phyloP scores from a whole-genome alignment of 2,797 vertebrate genomes.

The Masticophis lateralis region DNA sequence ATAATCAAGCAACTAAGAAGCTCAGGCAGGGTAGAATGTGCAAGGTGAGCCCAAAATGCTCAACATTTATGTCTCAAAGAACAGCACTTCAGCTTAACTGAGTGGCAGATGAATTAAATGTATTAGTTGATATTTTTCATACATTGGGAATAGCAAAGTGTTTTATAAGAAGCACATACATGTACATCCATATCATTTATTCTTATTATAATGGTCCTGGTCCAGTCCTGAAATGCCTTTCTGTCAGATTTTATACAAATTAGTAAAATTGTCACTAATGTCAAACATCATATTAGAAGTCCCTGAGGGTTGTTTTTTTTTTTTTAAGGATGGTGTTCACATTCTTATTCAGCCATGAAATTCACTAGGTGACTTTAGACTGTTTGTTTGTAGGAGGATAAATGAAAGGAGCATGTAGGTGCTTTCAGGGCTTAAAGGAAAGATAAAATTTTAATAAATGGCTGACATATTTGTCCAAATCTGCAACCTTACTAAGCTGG shows the following conservation, averaged over 20 bases:
- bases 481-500: not conserved
- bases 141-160: not conserved
- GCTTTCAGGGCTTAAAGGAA: not conserved
- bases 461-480: not conserved
- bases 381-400: not conserved
- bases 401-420: not conserved
- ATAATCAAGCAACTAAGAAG: not conserved
- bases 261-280: not conserved
- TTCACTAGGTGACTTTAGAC: not conserved
- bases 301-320: not conserved
- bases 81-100: not conserved
- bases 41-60: not conserved
- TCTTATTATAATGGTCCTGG: not conserved
- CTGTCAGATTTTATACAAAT: not conserved
- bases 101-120: not conserved
- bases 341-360: not conserved
- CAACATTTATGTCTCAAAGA: not conserved
- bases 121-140: not conserved
- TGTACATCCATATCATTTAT: not conserved
- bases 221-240: not conserved
- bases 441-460: not conserved
- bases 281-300: not conserved
- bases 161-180: not conserved
- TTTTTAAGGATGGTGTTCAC: not conserved
- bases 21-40: not conserved